A percentile compares a stretch with the other conserved stretches of the same genome.
phyloP scores from a whole-genome alignment of 2,797 vertebrate genomes.

The Malurus splendens region DNA sequence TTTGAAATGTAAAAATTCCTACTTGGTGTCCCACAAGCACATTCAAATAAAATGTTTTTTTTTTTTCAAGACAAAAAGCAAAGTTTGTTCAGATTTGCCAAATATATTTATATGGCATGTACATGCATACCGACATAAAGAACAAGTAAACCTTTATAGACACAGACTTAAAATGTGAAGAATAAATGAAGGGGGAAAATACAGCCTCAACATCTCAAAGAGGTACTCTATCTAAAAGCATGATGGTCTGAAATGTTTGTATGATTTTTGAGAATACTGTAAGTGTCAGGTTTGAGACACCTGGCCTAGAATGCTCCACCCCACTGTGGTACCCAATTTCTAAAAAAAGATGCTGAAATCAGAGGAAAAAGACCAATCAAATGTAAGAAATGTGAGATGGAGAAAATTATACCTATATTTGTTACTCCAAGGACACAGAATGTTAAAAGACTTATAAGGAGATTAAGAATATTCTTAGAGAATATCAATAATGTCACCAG shows the following conservation, averaged over 20 bases:
- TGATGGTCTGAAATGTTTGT: not conserved
- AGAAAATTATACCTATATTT: not conserved
- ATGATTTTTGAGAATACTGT: not conserved
- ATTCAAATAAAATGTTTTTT: not conserved
- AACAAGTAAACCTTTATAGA: not conserved
- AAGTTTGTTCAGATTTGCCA: not conserved
- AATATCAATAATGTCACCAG: not conserved
- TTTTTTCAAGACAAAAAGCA: not conserved
- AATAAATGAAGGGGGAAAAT: not conserved
- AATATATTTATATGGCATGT: not conserved
- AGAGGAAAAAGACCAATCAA: not conserved
- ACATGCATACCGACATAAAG: not conserved
- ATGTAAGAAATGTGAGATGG: not conserved
- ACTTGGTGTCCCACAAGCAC: not conserved
- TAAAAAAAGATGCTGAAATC: not conserved
- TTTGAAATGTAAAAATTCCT: not conserved
- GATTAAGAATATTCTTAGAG: not conserved
- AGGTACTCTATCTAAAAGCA: not conserved
- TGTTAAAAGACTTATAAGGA: not conserved
- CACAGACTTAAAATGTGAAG: not conserved
- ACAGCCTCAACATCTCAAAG: not conserved
- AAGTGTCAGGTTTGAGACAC: not conserved
- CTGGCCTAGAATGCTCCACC: not conserved
- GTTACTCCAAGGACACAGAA: not conserved
- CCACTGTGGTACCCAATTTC: accelerated